These are phyloP conservation scores for Cyrtorhinus lividipennis DNA, from an alignment of 1,140 invertebrate species.

Conservation along the genomic window DNA sequence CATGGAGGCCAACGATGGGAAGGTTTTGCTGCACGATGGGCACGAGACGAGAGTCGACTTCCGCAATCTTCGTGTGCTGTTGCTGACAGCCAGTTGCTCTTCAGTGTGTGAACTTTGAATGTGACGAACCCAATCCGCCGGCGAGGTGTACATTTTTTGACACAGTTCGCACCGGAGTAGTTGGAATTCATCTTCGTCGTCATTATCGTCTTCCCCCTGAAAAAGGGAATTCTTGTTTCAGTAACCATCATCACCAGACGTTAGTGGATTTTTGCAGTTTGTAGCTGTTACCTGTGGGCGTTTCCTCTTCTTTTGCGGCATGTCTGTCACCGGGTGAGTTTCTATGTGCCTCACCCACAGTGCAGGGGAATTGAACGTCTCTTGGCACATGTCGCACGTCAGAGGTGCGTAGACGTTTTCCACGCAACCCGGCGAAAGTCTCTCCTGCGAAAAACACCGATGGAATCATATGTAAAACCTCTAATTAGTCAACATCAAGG, in stretches of 20 bases:
- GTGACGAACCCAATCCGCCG: constrained; percentile 68
- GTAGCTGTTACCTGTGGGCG: constrained; percentile 11
- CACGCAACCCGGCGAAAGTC: constrained; percentile 26
- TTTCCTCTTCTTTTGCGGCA: constrained; percentile 23
- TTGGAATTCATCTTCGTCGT: constrained; percentile 43
- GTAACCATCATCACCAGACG: not conserved
- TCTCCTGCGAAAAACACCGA: constrained; percentile 28
- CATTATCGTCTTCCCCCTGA: constrained; percentile 39
- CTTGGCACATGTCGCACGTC: constrained; percentile 65
- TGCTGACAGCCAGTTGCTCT: constrained; percentile 62
- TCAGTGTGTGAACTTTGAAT: constrained; percentile 69
- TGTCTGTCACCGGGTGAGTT: constrained; percentile 26
- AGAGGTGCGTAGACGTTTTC: constrained; percentile 44
- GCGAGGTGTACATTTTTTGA: constrained; percentile 62
- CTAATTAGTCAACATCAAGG: too few relatives aligned
- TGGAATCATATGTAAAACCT: too few relatives aligned
- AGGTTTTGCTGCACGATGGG: constrained; percentile 53
- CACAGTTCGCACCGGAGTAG: constrained; percentile 61
- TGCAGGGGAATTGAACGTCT: constrained; percentile 63
- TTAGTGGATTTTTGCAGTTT: not conserved
- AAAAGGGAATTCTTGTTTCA: not conserved
- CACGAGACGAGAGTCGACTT: constrained; percentile 29
- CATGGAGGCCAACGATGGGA: constrained; percentile 62
- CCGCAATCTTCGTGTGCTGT: constrained; percentile 31
- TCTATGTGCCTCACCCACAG: constrained; percentile 68